Evolutionary conservation across 2,888 invertebrate genomes (phyloP), one percentile per base, ranked within the genome.

Genomic region (Caenorhabditis drosophilae): DNA sequence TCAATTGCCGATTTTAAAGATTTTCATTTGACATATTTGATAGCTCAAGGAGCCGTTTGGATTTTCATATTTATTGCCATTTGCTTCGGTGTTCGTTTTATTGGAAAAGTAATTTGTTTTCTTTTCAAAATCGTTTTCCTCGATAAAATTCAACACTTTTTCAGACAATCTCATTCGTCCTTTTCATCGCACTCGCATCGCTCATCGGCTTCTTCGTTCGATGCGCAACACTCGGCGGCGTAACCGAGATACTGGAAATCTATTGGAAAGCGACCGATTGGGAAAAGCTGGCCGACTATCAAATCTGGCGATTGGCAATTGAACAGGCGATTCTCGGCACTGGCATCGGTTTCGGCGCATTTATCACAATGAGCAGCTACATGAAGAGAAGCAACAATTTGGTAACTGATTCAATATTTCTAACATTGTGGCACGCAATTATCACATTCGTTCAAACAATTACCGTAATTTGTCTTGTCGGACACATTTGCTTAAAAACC

Each of bases 321-420:
- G 79, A 78, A 44, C 81, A 83, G 45, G 76, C 76, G 2, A 70
- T 83, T 52, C 70, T 80, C 7, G 82, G 83, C 12, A 75, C 74
- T 23, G 83, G 83, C 7, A 68, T 82, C 35, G 84, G 83, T 16
- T 82, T 80, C 55, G 83, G 83, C 3, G 79, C 79, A 3, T 82
- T 79, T 60, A 84, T 83, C 55, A 82, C 83, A 4, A 75, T 83
- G 52, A 80, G 77, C 26, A 78, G 78, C n/a, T 83, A 83, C 67
- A 82, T 79, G 67, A 81, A 82, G 55, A 66, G 81, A 44, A 75
- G 63, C 54, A 83, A 81, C 67, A 83, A 83, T 54, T 67, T 83
- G 16, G 81, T 83, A 25, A 64, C 78, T 4, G 81, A 81, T 53
- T 75, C 78, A 1, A 50, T 83, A 23, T 45, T 81, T 36, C 56